phyloP scores from a whole-genome alignment of 2,113 vertebrate species.

The Seriola dumerili region DNA sequence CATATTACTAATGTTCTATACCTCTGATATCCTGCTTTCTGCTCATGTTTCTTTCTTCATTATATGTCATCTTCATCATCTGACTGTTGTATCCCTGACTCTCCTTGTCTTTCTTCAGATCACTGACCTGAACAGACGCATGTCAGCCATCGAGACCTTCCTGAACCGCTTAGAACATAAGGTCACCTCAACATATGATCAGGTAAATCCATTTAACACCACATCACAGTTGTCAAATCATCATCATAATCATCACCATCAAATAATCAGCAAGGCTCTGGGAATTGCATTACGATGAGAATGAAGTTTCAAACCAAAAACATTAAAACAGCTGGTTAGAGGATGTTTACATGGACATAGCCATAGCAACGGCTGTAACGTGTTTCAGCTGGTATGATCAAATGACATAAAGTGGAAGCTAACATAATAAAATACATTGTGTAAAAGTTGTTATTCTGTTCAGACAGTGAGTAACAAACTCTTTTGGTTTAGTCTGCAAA shows the following conservation, averaged over 20 bases:
- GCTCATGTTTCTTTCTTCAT: not conserved
- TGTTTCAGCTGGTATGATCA: not conserved
- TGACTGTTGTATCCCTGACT: not conserved
- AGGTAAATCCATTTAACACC: constrained; percentile 74
- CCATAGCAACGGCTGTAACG: not conserved
- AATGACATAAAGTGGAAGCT: too few species aligned
- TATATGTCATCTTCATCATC: not conserved
- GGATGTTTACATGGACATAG: not conserved
- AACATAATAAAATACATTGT: too few species aligned
- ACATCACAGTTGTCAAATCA: not conserved
- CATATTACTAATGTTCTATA: too few species aligned
- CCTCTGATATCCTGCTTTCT: not conserved
- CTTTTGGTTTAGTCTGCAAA: too few species aligned
- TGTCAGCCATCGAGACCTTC: constrained; percentile 83
- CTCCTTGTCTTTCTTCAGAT: constrained; percentile 76
- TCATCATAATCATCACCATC: not conserved
- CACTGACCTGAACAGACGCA: constrained; percentile 82
- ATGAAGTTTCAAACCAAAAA: not conserved
- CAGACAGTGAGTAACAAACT: too few species aligned
- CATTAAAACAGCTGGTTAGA: not conserved
- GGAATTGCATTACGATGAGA: not conserved
- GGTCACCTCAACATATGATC: constrained; percentile 68
- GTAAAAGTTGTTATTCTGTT: too few species aligned
- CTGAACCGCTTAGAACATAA: constrained; percentile 85
- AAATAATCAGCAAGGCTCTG: not conserved